A percentile compares a stretch with the other conserved stretches of the same genome.
These are phyloP conservation scores for Pelodytes ibericus DNA, from an alignment of 2,797 vertebrate genomes.

Conservation along the genomic window DNA sequence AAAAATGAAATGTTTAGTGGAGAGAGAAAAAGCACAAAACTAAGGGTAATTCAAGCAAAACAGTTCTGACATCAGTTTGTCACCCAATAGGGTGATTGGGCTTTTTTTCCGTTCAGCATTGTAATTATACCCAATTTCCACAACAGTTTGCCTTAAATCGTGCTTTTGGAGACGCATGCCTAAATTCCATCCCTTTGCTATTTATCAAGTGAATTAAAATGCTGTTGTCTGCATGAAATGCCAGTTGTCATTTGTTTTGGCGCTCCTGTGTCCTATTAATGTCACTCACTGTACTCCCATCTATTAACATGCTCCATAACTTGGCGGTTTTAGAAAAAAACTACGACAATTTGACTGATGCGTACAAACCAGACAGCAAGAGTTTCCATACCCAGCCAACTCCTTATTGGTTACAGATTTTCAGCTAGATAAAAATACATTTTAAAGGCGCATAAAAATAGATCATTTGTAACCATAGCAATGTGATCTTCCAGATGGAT, in stretches of 20 bases:
- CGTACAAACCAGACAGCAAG: background rate
- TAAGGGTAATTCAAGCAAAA: background rate
- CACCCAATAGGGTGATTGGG: background rate
- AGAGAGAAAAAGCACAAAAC: background rate
- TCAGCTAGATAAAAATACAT: constrained; percentile 36
- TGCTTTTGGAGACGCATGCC: background rate
- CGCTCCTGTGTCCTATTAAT: constrained; percentile 25
- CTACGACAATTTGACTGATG: constrained; percentile 27
- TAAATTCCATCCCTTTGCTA: constrained; percentile 18
- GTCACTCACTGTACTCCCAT: constrained; percentile 32
- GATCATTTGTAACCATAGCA: constrained; percentile 39
- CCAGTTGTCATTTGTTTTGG: constrained; percentile 39
- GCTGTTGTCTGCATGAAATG: constrained; percentile 16
- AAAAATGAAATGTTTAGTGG: background rate
- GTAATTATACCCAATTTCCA: constrained; percentile 15
- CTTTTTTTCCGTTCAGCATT: background rate
- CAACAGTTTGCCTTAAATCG: constrained; percentile 6
- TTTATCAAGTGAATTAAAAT: constrained; percentile 38
- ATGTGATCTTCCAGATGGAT: constrained; percentile 5
- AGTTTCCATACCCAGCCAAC: constrained; percentile 1
- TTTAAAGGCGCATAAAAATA: constrained; percentile 27
- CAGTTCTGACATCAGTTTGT: background rate
- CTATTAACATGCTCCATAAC: constrained; percentile 38
- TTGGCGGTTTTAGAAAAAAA: constrained; percentile 8
- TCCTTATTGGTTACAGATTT: constrained; percentile 1